Conservation (phyloP, 2,113 vertebrate genomes). For the Hippolais icterina region DNA sequence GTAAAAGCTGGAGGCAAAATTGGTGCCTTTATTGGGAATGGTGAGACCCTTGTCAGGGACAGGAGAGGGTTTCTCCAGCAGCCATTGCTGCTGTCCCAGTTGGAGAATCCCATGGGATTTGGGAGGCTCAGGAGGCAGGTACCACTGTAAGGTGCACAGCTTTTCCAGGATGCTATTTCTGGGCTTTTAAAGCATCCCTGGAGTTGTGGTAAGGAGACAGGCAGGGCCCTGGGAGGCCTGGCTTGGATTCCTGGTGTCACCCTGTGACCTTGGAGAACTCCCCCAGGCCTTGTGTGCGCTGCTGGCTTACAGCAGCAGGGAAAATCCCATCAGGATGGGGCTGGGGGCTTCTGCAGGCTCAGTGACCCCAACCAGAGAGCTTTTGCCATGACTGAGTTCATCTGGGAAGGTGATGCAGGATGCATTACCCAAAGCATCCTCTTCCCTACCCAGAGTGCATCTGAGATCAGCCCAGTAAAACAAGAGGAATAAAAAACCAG, state of each 20-base stretch:
- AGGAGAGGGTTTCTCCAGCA: not conserved
- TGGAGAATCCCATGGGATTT: not conserved
- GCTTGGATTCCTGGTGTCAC: not conserved
- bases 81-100: not conserved
- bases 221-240: not conserved
- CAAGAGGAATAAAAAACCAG: accelerated
- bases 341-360: not conserved
- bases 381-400: not conserved
- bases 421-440: not conserved
- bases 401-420: not conserved
- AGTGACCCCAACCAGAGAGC: not conserved
- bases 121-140: not conserved
- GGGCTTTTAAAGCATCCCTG: not conserved
- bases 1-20: constrained; percentile 48
- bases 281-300: not conserved
- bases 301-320: not conserved
- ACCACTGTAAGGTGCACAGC: not conserved
- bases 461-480: not conserved
- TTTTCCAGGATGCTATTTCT: not conserved
- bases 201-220: not conserved
- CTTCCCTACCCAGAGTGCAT: not conserved
- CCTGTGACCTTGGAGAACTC: not conserved
- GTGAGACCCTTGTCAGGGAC: not conserved
- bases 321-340: not conserved
- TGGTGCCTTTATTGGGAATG: constrained; percentile 10